phyloP scores from a whole-genome alignment of 1,140 invertebrate species.

The Amphibalanus amphitrite region DNA sequence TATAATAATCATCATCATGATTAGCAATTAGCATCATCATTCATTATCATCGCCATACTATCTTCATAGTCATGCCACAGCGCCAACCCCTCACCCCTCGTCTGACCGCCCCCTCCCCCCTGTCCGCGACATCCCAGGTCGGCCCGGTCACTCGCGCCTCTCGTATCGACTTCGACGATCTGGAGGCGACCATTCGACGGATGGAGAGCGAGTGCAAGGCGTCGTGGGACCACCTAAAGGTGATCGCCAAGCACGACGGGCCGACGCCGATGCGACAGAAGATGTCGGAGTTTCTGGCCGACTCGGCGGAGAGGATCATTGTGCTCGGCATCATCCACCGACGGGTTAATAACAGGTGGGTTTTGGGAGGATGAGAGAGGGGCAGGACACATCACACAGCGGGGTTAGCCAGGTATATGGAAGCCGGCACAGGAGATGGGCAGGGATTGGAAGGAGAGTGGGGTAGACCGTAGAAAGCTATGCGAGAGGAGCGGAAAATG shows the following conservation, averaged over 20 bases:
- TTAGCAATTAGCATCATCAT: background rate
- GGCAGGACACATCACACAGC: too few species aligned
- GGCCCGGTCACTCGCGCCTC: constrained; percentile 83
- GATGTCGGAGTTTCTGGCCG: constrained; percentile 86
- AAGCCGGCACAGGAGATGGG: too few species aligned
- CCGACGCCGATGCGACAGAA: constrained; percentile 42
- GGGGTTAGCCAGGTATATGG: too few species aligned
- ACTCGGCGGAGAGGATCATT: constrained; percentile 93
- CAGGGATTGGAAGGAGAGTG: too few species aligned
- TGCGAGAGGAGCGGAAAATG: too few species aligned
- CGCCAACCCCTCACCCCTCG: too few species aligned
- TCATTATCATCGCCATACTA: too few species aligned
- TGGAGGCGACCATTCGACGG: constrained; percentile 64
- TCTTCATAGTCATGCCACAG: too few species aligned
- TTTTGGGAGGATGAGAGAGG: too few species aligned
- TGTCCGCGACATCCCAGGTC: constrained; percentile 37
- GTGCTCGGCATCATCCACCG: constrained; percentile 76
- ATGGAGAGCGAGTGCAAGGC: constrained; percentile 91
- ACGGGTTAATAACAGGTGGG: constrained; percentile 75
- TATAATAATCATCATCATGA: constrained; percentile 4
- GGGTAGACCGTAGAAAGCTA: too few species aligned
- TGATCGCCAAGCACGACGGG: constrained; percentile 88
- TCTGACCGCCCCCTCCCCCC: background rate
- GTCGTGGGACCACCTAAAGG: constrained; percentile 92
- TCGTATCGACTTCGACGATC: constrained; percentile 77